A percentile compares a stretch with the other conserved stretches of the same genome.
Conservation (phyloP, 2,113 vertebrate species). For the Triplophysa tibetana region DNA sequence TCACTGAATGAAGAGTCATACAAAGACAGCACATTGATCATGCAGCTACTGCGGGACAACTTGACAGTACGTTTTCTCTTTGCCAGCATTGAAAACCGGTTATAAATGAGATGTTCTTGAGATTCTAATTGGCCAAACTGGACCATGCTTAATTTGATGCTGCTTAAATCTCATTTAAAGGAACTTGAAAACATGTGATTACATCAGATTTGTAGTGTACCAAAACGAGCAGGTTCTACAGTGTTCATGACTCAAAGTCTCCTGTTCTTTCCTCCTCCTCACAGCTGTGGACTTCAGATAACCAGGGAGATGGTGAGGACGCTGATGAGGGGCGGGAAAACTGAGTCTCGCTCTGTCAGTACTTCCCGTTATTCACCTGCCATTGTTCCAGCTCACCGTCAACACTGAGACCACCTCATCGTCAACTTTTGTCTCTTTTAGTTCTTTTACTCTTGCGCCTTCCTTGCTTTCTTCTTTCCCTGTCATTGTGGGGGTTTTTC, state of each 20-base stretch:
- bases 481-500: slow-evolving; percentile 44
- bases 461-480: slow-evolving; percentile 35
- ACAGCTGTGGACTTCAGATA: slow-evolving; percentile 74
- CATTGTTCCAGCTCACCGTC: slow-evolving; percentile 50
- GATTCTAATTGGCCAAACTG: no score
- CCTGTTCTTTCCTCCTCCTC: not conserved
- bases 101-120: no score
- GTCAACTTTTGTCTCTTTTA: slow-evolving; percentile 52
- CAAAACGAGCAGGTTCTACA: no score
- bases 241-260: no score
- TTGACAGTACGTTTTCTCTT: slow-evolving; percentile 76
- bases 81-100: not conserved
- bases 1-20: slow-evolving; percentile 88
- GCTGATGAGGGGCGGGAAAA: slow-evolving; percentile 57
- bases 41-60: slow-evolving; percentile 99
- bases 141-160: no score
- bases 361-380: slow-evolving; percentile 37
- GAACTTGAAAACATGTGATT: no score
- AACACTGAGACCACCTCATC: slow-evolving; percentile 56
- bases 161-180: no score
- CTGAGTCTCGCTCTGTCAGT: slow-evolving; percentile 45
- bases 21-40: slow-evolving; percentile 99
- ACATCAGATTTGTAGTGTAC: no score
- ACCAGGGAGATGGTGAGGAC: slow-evolving; percentile 62
- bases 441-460: slow-evolving; percentile 35